Percentiles rank a stretch among this genome's conserved stretches.
Conservation (phyloP, 1,140 invertebrate genomes). For the Drosophila setifemur region DNA sequence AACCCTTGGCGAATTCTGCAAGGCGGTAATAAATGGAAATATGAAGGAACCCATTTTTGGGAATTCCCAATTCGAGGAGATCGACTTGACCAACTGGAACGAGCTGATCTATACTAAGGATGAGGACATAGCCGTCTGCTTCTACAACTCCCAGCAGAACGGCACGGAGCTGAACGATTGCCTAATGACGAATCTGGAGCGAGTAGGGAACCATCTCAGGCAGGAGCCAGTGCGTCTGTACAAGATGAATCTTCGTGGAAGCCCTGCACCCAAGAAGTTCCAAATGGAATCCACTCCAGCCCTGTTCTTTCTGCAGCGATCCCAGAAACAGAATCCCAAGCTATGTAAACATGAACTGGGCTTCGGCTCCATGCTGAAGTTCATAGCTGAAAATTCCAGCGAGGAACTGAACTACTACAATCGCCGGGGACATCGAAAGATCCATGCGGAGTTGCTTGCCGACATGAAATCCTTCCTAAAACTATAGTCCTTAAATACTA, state of each 20-base stretch:
- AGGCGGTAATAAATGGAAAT: constrained; percentile 1
- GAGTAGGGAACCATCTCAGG: constrained; percentile 1
- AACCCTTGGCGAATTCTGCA: constrained; percentile 28
- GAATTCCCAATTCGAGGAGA: not conserved
- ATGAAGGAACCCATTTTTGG: not conserved
- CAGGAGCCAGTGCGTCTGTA: constrained; percentile 29
- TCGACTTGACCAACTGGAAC: constrained; percentile 25
- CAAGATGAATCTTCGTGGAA: constrained; percentile 22
- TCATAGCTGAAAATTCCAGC: constrained; percentile 15
- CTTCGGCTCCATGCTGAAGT: not conserved
- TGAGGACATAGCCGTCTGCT: constrained; percentile 19
- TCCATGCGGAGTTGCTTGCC: constrained; percentile 19
- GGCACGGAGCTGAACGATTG: not conserved
- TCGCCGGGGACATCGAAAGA: not conserved
- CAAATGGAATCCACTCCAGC: not conserved
- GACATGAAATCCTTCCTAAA: too few relatives aligned
- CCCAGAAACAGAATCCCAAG: constrained; percentile 8
- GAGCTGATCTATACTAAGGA: constrained; percentile 21
- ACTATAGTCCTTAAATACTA: too few relatives aligned
- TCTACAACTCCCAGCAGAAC: constrained; percentile 19
- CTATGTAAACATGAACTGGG: not conserved
- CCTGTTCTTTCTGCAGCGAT: constrained; percentile 13
- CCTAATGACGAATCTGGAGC: not conserved
- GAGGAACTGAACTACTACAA: constrained; percentile 21
- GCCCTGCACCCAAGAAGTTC: constrained; percentile 31